Evolutionary conservation across 2,797 vertebrate species (phyloP).

Genomic region (Saguinus oedipus): DNA sequence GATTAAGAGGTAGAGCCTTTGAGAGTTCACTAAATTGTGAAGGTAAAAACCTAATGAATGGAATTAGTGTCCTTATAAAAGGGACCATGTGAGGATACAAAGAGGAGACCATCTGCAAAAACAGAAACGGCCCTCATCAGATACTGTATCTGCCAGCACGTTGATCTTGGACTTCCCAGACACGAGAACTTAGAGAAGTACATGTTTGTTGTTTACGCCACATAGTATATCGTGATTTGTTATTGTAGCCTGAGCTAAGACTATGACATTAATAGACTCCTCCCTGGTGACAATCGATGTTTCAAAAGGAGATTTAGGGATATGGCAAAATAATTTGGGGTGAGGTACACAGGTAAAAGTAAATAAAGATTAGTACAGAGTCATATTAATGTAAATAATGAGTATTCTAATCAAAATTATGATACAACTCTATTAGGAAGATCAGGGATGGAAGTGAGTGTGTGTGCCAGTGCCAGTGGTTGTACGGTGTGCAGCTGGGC

Average conservation of each 20-base stretch:
- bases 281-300: background rate
- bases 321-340: background rate
- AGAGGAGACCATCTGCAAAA: background rate
- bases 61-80: background rate
- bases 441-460: background rate
- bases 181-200: background rate
- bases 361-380: background rate
- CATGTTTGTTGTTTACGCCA: background rate
- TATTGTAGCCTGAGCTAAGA: background rate
- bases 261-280: background rate
- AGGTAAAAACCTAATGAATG: background rate
- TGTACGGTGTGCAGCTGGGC: accelerated
- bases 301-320: background rate
- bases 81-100: background rate
- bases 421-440: background rate
- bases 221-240: background rate
- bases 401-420: background rate
- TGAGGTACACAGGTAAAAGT: background rate
- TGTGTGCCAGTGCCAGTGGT: background rate
- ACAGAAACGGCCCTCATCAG: background rate
- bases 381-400: background rate
- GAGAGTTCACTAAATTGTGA: background rate
- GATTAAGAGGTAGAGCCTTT: background rate
- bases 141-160: background rate
- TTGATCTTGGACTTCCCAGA: background rate